Evolutionary conservation across 1,140 invertebrate species (phyloP), one percentile per base, ranked within the genome.

Genomic region (Thrips palmi): DNA sequence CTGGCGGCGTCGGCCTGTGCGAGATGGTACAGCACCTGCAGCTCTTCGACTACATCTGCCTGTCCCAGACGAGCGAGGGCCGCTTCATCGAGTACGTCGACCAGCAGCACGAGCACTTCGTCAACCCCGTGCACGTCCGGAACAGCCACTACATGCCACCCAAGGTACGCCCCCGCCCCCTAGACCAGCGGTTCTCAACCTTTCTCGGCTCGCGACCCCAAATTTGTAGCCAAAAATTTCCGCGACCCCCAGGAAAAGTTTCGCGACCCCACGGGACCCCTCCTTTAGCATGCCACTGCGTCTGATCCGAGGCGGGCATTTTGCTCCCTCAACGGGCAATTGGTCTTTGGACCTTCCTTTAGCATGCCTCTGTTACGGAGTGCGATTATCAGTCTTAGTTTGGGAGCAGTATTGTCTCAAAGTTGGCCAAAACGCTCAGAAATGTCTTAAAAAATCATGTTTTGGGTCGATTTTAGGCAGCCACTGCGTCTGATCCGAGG

Each of bases 21-120:
- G 87, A 92, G 62, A 81, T 89, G 70, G 81, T 92, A 3, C 85
- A 91, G 49, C 87, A 93, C 60, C 61, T 91, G 12, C 80, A 88
- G 59, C 74, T 82, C 49, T 91, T 85, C 74, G 84, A 92, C 53
- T 89, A 72, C 58, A 64, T 83, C 10, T 63, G 64, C 33, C 52
- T 89, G 1, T 77, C 75, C 14, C 73, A 67, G 15, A 71, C 69
- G 6, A 70, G 62, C 41, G 65, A 83, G 19, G 69, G 71, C 29
- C 63, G 83, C 41, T 64, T 84, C 47, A 71, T 85, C 28, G 88
- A 93, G 56, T 89, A 77, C 53, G 77, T 87, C 1, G 81, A 87
- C 53, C 84, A 91, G 51, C 73, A 91, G 45, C 82, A 88, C 48
- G 78, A 91, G 45, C 82, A 91, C 50, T 86, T 92, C 55, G 63